A percentile compares a stretch with the other conserved stretches of the same genome.
Evolutionary conservation across 1,140 invertebrate species (phyloP).

Genomic region (Dinothrombium tinctorium): DNA sequence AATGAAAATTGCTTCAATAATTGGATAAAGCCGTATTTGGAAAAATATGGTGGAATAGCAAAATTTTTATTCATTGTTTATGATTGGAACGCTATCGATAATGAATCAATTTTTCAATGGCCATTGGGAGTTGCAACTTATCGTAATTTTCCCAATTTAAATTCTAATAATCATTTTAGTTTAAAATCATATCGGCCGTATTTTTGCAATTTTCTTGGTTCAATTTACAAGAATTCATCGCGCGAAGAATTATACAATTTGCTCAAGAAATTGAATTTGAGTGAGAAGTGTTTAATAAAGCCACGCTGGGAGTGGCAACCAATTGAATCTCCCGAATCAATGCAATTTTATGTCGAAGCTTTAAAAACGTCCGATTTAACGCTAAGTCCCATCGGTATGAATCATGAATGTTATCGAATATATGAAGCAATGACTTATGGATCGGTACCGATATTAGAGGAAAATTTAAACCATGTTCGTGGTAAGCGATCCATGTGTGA

Average conservation of each 20-base stretch:
- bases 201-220: slow-evolving; percentile 30
- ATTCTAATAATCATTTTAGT: slow-evolving; percentile 13
- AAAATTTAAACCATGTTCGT: slow-evolving; percentile 16
- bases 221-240: slow-evolving; percentile 28
- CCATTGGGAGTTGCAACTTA: slow-evolving; percentile 30
- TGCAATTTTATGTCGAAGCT: slow-evolving; percentile 25
- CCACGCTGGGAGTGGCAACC: slow-evolving; percentile 24
- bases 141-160: slow-evolving; percentile 25
- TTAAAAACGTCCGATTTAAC: slow-evolving; percentile 29
- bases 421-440: slow-evolving; percentile 33
- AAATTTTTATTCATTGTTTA: slow-evolving; percentile 29
- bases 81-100: slow-evolving; percentile 27
- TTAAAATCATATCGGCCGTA: slow-evolving; percentile 18
- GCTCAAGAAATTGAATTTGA: slow-evolving; percentile 16
- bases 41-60: slow-evolving; percentile 21
- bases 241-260: slow-evolving; percentile 22
- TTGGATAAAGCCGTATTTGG: slow-evolving; percentile 27
- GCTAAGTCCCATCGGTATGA: slow-evolving; percentile 30
- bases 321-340: slow-evolving; percentile 23
- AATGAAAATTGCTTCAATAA: slow-evolving; percentile 30
- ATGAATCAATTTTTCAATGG: slow-evolving; percentile 29
- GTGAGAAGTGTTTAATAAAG: slow-evolving; percentile 15
- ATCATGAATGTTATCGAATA: slow-evolving; percentile 32
- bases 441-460: slow-evolving; percentile 31
- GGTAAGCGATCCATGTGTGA: slow-evolving; percentile 10